Evolutionary conservation across 2,888 invertebrate genomes (phyloP).

Genomic region (Trachelus stipa): DNA sequence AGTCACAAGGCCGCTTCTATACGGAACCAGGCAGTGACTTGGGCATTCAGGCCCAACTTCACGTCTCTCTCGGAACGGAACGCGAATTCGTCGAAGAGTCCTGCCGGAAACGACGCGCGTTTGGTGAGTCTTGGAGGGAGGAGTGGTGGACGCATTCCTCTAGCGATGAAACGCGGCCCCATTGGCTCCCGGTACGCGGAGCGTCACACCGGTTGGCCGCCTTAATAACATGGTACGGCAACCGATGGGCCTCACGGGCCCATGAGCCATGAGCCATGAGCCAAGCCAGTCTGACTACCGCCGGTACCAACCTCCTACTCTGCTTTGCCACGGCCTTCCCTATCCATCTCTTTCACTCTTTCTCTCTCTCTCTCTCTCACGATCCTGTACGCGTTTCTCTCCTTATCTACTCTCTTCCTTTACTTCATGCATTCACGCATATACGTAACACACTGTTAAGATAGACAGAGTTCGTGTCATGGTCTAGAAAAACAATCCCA

Average conservation of each 20-base stretch:
- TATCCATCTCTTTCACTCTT: conserved; percentile 20
- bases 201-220: conserved; percentile 65
- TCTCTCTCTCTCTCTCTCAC: conserved; percentile 13
- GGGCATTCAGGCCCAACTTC: neutral
- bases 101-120: conserved; percentile 48
- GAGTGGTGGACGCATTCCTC: conserved; percentile 55
- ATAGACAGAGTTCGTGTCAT: too few relatives aligned
- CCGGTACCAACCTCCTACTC: conserved; percentile 32
- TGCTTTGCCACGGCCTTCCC: conserved; percentile 26
- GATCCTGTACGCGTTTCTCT: conserved; percentile 13
- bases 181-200: conserved; percentile 58
- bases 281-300: conserved; percentile 47
- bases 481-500: too few relatives aligned
- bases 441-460: too few relatives aligned
- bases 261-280: conserved; percentile 25
- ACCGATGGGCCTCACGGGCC: too few relatives aligned
- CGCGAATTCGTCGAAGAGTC: conserved; percentile 36
- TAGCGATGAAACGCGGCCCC: conserved; percentile 54
- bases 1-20: neutral
- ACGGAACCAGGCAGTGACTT: neutral
- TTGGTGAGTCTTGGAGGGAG: conserved; percentile 17
- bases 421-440: conserved; percentile 1
- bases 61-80: conserved; percentile 10
- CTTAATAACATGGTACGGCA: conserved; percentile 62
- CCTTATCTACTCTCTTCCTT: neutral